phyloP scores from a whole-genome alignment of 2,113 vertebrate species.

The Toxotes jaculatrix region DNA sequence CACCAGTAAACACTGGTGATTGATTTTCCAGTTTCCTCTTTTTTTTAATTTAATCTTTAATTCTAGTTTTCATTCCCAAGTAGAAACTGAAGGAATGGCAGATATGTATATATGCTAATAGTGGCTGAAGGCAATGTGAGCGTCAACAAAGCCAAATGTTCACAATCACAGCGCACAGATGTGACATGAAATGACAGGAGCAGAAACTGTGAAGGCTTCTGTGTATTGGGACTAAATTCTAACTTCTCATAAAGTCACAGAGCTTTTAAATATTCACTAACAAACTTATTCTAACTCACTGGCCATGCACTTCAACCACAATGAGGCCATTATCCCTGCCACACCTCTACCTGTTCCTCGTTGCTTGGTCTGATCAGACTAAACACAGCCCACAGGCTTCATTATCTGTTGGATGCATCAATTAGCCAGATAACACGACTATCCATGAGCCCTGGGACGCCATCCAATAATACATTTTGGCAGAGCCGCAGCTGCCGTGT shows the following conservation, averaged over 20 bases:
- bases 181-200: background rate
- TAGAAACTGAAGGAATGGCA: background rate
- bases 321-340: too few relatives aligned
- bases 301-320: background rate
- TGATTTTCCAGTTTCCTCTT: accelerated
- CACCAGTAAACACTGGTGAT: background rate
- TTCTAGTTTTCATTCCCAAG: background rate
- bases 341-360: too few relatives aligned
- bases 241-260: too few relatives aligned
- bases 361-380: background rate
- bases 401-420: conserved; percentile 41
- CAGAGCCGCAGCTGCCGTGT: conserved; percentile 22
- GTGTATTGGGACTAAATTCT: background rate
- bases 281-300: too few relatives aligned
- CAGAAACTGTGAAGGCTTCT: background rate
- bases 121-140: conserved; percentile 24
- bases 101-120: conserved; percentile 40
- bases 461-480: conserved; percentile 55
- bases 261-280: background rate
- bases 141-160: conserved; percentile 41
- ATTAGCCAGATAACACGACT: conserved; percentile 54
- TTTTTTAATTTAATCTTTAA: background rate
- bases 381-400: background rate
- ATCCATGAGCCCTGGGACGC: conserved; percentile 33
- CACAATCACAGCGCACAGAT: background rate